Evolutionary conservation across 92 coral and sea anemone species (phyloP), one percentile per base, ranked within the genome.

Genomic region (Phymanthus crucifer): DNA sequence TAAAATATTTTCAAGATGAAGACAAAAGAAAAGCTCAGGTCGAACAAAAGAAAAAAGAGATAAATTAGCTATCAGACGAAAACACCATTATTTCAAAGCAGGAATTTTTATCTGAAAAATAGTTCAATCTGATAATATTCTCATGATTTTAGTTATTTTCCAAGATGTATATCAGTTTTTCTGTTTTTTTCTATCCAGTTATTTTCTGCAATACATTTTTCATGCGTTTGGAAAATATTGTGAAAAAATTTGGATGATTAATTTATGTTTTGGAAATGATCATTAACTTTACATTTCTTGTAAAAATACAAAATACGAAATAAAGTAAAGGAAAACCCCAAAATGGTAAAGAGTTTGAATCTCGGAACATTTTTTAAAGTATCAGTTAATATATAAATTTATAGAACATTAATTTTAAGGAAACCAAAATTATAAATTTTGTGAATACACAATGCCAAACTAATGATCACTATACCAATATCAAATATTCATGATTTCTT

Each of bases 1-100:
- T 95, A 19, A 89, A 88, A 57, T 84, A 95, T 83, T 93, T 95
- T 73, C 79, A 78, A 83, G 73, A 40, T 45, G 71, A 38, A 75
- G 85, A 83, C 14, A 66, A 43, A 6, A 12, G 72, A 31, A 40
- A 29, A 11, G 8, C 29, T 61, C 29, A n/a, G n/a, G n/a, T n/a
- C n/a, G n/a, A n/a, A n/a, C n/a, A 1, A 54, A 61, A 29, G 68
- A 61, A 24, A 29, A 61, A 19, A 61, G 32, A 29, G 68, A 61
- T 61, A 8, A 61, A 61, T 61, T 61, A 29, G 12, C 4, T 34
- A 61, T 8, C 23, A 61, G 14, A 27, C 18, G 10, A 61, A 61
- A 61, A 8, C 9, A n/a, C n/a, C n/a, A n/a, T n/a, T n/a, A 24
- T 61, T n/a, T 61, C 7, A 61, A 61, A 61, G 36, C 68, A 27